Evolutionary conservation across 35 echinoderm and acorn worm species (phyloP).

Genomic region (Amphiura filiformis): DNA sequence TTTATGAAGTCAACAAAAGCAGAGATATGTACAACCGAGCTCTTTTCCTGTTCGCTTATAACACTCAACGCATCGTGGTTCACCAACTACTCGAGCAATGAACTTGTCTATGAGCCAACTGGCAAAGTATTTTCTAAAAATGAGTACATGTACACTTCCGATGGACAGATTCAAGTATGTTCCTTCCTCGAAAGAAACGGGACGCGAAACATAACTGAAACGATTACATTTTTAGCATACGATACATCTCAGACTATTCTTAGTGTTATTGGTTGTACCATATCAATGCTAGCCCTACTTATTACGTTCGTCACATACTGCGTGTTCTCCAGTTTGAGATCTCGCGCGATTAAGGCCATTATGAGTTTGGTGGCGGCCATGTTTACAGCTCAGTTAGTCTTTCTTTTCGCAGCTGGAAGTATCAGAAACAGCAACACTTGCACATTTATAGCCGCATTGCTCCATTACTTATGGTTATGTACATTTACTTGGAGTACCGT

Average conservation of each 20-base stretch:
- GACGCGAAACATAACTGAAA: background rate
- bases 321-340: background rate
- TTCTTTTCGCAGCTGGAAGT: background rate
- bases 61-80: constrained; percentile 3
- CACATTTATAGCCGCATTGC: background rate
- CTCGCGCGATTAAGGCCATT: constrained; percentile 3
- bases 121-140: background rate
- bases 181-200: constrained; percentile 24
- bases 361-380: constrained; percentile 18
- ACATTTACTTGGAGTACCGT: constrained; percentile 21
- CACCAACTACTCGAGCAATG: background rate
- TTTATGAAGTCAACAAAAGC: background rate
- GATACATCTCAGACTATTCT: background rate
- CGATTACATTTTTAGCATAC: background rate
- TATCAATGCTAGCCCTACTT: background rate
- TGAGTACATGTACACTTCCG: background rate
- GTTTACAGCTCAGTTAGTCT: constrained; percentile 15
- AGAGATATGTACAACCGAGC: background rate
- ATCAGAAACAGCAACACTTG: background rate
- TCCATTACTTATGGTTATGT: constrained; percentile 23
- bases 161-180: constrained; percentile 8
- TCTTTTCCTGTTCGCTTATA: constrained; percentile 7
- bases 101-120: background rate
- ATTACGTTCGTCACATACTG: background rate
- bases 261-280: background rate